Evolutionary conservation across 2,888 invertebrate genomes (phyloP).

Genomic region (Polydrusus cervinus): DNA sequence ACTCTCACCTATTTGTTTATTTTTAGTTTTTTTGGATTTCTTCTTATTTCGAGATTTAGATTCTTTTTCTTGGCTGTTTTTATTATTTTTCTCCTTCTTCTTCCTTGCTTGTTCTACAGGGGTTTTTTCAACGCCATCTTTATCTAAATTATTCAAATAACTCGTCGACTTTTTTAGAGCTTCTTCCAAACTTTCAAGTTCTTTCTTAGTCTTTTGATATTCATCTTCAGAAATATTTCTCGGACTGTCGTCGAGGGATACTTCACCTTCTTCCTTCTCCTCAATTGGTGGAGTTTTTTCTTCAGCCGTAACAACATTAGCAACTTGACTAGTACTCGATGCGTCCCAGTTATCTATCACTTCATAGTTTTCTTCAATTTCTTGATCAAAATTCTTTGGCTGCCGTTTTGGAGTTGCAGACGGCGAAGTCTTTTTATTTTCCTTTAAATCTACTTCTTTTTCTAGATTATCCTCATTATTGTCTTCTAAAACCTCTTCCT

Average conservation of each 20-base stretch:
- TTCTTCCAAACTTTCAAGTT: constrained; percentile 35
- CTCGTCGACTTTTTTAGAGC: constrained; percentile 16
- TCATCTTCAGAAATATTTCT: constrained; percentile 27
- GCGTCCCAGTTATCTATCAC: constrained; percentile 14
- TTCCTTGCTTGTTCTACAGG: constrained; percentile 17
- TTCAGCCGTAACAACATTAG: neutral
- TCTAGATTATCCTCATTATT: constrained; percentile 22
- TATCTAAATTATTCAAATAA: neutral
- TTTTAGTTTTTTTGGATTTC: constrained; percentile 42
- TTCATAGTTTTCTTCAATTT: neutral
- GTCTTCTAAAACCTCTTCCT: constrained; percentile 53
- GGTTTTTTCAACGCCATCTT: neutral
- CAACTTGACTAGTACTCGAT: neutral
- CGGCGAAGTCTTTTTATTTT: constrained; percentile 2
- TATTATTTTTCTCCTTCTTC: constrained; percentile 44
- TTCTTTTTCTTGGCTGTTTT: constrained; percentile 38
- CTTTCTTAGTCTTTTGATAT: constrained; percentile 41
- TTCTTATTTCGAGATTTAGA: constrained; percentile 33
- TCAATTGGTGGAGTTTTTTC: constrained; percentile 31
- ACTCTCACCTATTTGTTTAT: constrained; percentile 39
- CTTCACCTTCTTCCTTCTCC: constrained; percentile 36
- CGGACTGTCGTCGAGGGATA: constrained; percentile 2
- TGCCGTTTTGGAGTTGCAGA: constrained; percentile 16
- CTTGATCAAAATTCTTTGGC: neutral
- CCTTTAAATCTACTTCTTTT: neutral